A percentile compares a stretch with the other conserved stretches of the same genome.
phyloP scores from a whole-genome alignment of 2,888 invertebrate species.

The Synergus gifuensis region DNA sequence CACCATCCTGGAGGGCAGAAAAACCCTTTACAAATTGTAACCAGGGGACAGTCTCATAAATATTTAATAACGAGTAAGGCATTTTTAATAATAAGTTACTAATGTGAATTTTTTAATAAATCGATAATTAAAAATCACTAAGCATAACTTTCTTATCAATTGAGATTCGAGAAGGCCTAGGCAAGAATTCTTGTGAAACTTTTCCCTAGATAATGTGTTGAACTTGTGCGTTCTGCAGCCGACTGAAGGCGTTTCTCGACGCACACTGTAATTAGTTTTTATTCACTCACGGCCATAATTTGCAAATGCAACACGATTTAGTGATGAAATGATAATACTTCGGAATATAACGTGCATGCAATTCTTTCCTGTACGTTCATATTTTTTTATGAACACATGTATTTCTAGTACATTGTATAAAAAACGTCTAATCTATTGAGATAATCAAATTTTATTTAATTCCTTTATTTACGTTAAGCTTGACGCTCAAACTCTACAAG shows the following conservation, averaged over 20 bases:
- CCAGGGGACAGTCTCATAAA: slow-evolving; percentile 65
- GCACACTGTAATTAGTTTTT: slow-evolving; percentile 42
- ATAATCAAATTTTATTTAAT: slow-evolving; percentile 43
- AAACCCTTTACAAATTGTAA: slow-evolving; percentile 64
- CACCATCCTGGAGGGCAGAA: slow-evolving; percentile 63
- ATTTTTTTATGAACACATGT: slow-evolving; percentile 53
- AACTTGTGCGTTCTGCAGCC: slow-evolving; percentile 29
- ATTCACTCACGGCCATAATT: slow-evolving; percentile 35
- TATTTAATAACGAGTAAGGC: slow-evolving; percentile 75
- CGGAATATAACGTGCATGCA: slow-evolving; percentile 32
- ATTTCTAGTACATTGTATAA: slow-evolving; percentile 48
- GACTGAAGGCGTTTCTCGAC: slow-evolving; percentile 35
- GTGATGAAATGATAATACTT: slow-evolving; percentile 31
- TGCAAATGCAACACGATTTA: slow-evolving; percentile 37
- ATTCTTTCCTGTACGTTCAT: slow-evolving; percentile 37
- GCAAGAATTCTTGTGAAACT: slow-evolving; percentile 27
- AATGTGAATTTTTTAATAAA: slow-evolving; percentile 76
- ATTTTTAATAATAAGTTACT: slow-evolving; percentile 76
- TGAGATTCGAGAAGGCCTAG: slow-evolving; percentile 37
- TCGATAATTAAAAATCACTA: slow-evolving; percentile 61
- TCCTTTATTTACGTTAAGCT: slow-evolving; percentile 41
- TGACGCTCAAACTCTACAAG: slow-evolving; percentile 52
- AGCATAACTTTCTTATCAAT: slow-evolving; percentile 39
- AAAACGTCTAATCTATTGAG: slow-evolving; percentile 41
- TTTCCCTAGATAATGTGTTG: slow-evolving; percentile 10